Conservation (phyloP, 92 coral and sea anemone genomes). For the Palythoa heliodiscus region DNA sequence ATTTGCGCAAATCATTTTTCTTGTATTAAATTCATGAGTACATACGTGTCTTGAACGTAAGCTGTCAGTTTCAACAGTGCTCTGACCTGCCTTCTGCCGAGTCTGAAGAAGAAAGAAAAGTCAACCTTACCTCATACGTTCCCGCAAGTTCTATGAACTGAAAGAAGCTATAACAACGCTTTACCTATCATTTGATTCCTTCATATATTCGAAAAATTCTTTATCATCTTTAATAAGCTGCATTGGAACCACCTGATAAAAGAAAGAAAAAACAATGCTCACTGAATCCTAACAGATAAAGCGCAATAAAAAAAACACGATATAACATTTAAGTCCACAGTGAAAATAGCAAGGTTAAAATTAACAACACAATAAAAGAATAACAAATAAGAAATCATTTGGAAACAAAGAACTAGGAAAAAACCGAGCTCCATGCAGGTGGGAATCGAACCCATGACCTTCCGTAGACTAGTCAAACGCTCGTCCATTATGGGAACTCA, state of each 20-base stretch:
- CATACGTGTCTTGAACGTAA: conserved; percentile 90
- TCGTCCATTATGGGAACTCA: too few relatives aligned
- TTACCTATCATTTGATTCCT: conserved; percentile 89
- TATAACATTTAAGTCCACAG: not conserved
- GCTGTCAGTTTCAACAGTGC: conserved; percentile 85
- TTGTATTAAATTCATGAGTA: not conserved
- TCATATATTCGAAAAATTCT: conserved; percentile 73
- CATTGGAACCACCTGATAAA: conserved; percentile 82
- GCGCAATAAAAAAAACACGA: not conserved
- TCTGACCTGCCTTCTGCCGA: conserved; percentile 82
- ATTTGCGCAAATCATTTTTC: not conserved
- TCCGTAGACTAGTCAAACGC: too few relatives aligned
- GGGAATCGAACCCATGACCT: too few relatives aligned
- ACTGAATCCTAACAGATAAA: not conserved
- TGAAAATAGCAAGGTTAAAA: not conserved
- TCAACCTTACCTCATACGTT: not conserved
- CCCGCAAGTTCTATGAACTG: not conserved
- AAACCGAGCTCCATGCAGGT: too few relatives aligned
- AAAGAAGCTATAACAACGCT: not conserved
- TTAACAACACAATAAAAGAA: not conserved
- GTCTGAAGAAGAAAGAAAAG: conserved; percentile 48
- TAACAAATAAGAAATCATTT: not conserved
- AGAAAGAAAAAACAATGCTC: not conserved
- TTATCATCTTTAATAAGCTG: conserved; percentile 67
- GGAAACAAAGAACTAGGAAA: not conserved